These are phyloP conservation scores for Struthidea cinerea DNA, from an alignment of 2,113 vertebrate species.

Conservation along the genomic window DNA sequence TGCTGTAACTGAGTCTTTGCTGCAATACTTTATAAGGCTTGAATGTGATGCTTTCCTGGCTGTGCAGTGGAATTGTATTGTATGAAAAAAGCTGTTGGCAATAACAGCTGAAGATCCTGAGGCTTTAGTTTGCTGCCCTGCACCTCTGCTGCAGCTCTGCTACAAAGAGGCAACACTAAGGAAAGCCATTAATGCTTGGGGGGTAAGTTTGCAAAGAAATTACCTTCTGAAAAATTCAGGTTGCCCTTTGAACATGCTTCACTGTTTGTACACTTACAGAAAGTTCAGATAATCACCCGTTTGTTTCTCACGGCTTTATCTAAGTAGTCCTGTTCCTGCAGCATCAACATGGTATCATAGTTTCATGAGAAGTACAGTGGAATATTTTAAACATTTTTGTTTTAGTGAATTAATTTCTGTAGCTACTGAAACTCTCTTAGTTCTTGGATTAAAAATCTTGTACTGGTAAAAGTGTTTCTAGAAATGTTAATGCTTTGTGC, in stretches of 20 bases:
- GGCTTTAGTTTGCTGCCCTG: background rate
- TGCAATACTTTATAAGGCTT: background rate
- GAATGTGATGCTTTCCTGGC: background rate
- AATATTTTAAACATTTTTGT: background rate
- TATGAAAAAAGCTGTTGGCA: background rate
- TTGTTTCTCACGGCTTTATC: background rate
- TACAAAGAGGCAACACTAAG: background rate
- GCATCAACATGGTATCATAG: background rate
- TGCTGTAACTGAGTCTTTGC: background rate
- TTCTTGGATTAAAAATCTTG: background rate
- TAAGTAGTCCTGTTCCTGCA: background rate
- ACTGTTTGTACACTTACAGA: background rate
- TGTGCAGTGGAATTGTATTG: background rate
- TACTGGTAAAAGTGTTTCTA: background rate
- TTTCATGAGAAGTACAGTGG: background rate
- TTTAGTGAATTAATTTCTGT: background rate
- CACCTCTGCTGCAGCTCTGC: background rate
- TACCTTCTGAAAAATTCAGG: background rate
- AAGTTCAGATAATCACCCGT: background rate
- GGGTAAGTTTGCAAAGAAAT: constrained; percentile 26
- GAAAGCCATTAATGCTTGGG: background rate
- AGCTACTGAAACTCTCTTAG: background rate
- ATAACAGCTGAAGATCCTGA: background rate
- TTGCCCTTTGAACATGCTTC: background rate
- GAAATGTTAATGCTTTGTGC: background rate